Base-by-base conservation (phyloP, 2,797 vertebrate species). In the Lepus townsendii region DNA sequence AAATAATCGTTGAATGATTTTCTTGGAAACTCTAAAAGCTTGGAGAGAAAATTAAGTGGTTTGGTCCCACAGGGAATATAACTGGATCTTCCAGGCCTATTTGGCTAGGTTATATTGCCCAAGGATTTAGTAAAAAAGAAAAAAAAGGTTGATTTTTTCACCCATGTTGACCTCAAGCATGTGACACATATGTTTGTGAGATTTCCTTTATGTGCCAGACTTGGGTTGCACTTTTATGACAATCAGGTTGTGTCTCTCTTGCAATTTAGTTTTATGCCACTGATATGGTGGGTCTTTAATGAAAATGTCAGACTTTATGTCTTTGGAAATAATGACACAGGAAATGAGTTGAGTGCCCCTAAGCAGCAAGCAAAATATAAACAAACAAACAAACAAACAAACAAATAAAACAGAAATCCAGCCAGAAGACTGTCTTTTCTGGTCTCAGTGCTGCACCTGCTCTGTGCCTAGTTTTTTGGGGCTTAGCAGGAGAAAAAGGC, bases 251-350 rank as follows among this genome's bases (percentile, higher is more conserved):
- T 90, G 88, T 95, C 90, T 92, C 35, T 97, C 89, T 96, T 97
- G 95, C 92, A 97, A 97, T 97, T 97, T 98, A 97, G 97, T 97
- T 97, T 97, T 96, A 97, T 98, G 96, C 95, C 96, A 97, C 82
- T 27, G 96, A 98, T 97, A 97, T 94, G 71, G 95, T 97, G 96
- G 95, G 96, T 97, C 96, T 98, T 47, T 98, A 98, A 98, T 97
- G 97, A 98, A 98, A 96, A 96, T 75, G 78, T 83, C 96, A 92
- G 96, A 91, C 94, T 88, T 98, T 97, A 95, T 96, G 97, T 96
- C 93, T 97, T 84, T 95, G 87, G 92, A 97, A 98, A 97, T 98
- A 97, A 97, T 96, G 91, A 80, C 97, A 97, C 66, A 97, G 94
- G 94, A 97, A 97, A 96, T 87, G 65, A 97, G 47, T 87, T 91